Percentiles rank a stretch among this genome's conserved stretches.
phyloP scores from a whole-genome alignment of 92 coral and sea anemone species.

The Pocillopora grandis region DNA sequence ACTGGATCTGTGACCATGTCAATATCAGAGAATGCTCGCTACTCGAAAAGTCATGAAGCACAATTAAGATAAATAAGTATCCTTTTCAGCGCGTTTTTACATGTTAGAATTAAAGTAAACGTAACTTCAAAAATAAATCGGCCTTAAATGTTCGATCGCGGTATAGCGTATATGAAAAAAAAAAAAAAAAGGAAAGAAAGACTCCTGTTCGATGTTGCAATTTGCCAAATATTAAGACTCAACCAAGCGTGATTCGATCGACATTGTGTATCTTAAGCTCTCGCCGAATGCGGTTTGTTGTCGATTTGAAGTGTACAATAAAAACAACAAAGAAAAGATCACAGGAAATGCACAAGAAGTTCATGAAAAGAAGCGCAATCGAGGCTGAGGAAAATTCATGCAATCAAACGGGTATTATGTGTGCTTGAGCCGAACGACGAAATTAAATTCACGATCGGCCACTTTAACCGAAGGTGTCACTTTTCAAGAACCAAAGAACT shows the following conservation, averaged over 20 bases:
- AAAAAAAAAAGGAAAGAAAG: not conserved
- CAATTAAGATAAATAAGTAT: slow-evolving; percentile 34
- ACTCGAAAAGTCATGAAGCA: slow-evolving; percentile 40
- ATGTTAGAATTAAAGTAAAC: slow-evolving; percentile 37
- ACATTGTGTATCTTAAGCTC: slow-evolving; percentile 9
- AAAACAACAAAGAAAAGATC: slow-evolving; percentile 25
- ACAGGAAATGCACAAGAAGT: not conserved
- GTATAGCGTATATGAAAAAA: not conserved
- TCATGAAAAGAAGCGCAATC: not conserved
- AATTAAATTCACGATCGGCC: slow-evolving; percentile 2
- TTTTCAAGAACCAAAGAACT: slow-evolving; percentile 25
- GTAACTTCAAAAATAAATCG: not conserved
- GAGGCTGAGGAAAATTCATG: not conserved
- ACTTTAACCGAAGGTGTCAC: slow-evolving; percentile 5
- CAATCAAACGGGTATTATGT: not conserved
- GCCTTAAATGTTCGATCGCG: slow-evolving; percentile 12
- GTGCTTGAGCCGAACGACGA: not conserved
- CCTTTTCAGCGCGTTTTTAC: slow-evolving; percentile 39
- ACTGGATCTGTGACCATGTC: slow-evolving; percentile 13
- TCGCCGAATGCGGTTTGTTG: slow-evolving; percentile 30
- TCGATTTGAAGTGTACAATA: slow-evolving; percentile 33
- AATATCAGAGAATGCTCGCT: slow-evolving; percentile 22
- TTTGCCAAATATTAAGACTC: not conserved
- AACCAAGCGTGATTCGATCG: slow-evolving; percentile 11
- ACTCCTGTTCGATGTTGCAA: slow-evolving; percentile 18